These are phyloP conservation scores for Pipistrellus kuhlii DNA, from an alignment of 2,797 vertebrate genomes.

Conservation along the genomic window DNA sequence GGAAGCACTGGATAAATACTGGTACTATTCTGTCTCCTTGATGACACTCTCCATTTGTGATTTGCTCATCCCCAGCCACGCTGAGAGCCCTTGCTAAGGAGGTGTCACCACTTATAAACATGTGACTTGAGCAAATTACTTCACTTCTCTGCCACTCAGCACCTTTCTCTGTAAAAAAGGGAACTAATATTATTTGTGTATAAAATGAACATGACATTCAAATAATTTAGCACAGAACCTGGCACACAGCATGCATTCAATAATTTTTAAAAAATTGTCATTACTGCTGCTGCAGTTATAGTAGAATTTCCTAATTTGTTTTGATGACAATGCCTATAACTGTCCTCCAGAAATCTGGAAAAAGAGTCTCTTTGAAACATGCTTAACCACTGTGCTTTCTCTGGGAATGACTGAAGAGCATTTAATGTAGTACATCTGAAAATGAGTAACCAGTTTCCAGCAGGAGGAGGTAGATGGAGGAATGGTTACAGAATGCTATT, in stretches of 20 bases:
- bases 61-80: neutral
- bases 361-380: conserved; percentile 27
- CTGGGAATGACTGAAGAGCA: neutral
- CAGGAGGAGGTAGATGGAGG: neutral
- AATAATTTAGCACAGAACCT: conserved; percentile 47
- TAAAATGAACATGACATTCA: conserved; percentile 53
- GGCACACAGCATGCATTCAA: neutral
- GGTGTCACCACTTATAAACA: neutral
- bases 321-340: conserved; percentile 8
- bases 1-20: neutral
- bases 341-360: conserved; percentile 14
- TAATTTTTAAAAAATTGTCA: neutral
- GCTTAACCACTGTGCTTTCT: conserved; percentile 3
- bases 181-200: conserved; percentile 66
- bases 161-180: conserved; percentile 41
- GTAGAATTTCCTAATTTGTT: conserved; percentile 7
- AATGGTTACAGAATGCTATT: neutral
- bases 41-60: neutral
- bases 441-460: neutral
- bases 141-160: conserved; percentile 55
- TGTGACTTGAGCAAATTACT: conserved; percentile 66
- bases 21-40: neutral
- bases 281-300: neutral
- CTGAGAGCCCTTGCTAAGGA: neutral
- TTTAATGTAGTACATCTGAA: conserved; percentile 22